Evolutionary conservation across 1,140 invertebrate species (phyloP), one percentile per base, ranked within the genome.

Genomic region (Penaeus chinensis): DNA sequence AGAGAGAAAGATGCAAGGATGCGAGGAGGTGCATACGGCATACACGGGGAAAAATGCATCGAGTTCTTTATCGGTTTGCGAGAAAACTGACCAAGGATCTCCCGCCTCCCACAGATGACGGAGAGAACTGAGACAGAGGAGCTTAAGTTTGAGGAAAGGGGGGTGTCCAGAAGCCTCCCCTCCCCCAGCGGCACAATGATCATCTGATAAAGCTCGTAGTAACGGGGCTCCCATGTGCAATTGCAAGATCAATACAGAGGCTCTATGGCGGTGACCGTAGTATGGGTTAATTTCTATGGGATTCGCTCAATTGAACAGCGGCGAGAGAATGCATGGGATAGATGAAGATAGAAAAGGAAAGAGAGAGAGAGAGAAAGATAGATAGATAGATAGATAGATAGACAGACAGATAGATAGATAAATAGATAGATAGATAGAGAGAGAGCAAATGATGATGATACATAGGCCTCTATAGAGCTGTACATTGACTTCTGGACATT

Each of bases 161-260:
- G 19, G 47, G 42, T 4, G 60, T 19, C 37, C n/a, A 76, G 22
- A 42, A 24, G 11, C 10, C 54, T 54, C 18, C 20, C 76, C 5
- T 78, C 76, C 18, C 76, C 32, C 76, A 54, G 61, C 42, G 76
- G 76, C 61, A 78, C 76, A 27, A n/a, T 42, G 62, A 82, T 60
- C 78, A 19, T 42, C 42, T 80, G 19, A 63, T 82, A 32, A 82
- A 13, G 79, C 37, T 24, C 79, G 8, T 63, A 16, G 27, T 85
- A 85, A 24, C 74, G 83, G 62, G 74, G 83, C 65, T 47, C 32
- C 60, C 74, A 63, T 63, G 47, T 63, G 83, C 83, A 78, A 85
- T 85, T 78, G 60, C 83, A 78, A 78, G 83, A 85, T 85, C 83
- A 85, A 85, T 85, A 85, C 74, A 16, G 83, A 78, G 60, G 60